phyloP scores from a whole-genome alignment of 2,888 invertebrate species.

The Seira sanloemensis region DNA sequence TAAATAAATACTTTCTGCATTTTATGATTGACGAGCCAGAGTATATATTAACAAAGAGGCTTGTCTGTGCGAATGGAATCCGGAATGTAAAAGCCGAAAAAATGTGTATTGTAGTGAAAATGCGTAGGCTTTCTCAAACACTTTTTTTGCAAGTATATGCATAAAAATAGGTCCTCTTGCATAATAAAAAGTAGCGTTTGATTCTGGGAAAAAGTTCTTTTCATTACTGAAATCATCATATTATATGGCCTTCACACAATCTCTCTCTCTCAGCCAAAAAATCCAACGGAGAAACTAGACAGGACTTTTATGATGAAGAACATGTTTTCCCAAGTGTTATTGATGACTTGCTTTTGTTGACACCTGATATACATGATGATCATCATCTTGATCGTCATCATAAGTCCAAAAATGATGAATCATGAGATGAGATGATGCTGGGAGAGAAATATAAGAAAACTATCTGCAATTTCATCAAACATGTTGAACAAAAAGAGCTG shows the following conservation, averaged over 20 bases:
- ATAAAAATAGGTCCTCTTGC: neutral
- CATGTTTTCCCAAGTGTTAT: conserved; percentile 5
- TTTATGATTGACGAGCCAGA: conserved; percentile 8
- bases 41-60: neutral
- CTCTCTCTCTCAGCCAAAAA: too few relatives aligned
- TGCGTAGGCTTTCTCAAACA: neutral
- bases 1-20: too few relatives aligned
- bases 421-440: neutral
- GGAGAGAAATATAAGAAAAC: neutral
- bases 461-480: neutral
- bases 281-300: too few relatives aligned
- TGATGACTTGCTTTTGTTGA: conserved; percentile 24
- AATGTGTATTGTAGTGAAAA: neutral
- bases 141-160: neutral
- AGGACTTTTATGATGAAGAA: neutral
- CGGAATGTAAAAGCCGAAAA: neutral
- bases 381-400: too few relatives aligned
- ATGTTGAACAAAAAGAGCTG: neutral
- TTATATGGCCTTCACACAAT: too few relatives aligned
- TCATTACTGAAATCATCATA: neutral
- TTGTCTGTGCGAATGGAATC: neutral
- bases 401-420: conserved; percentile 44
- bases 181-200: neutral
- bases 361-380: too few relatives aligned
- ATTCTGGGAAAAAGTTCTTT: neutral